Conservation (phyloP, 1,140 invertebrate species). For the Aphidius ervi region DNA sequence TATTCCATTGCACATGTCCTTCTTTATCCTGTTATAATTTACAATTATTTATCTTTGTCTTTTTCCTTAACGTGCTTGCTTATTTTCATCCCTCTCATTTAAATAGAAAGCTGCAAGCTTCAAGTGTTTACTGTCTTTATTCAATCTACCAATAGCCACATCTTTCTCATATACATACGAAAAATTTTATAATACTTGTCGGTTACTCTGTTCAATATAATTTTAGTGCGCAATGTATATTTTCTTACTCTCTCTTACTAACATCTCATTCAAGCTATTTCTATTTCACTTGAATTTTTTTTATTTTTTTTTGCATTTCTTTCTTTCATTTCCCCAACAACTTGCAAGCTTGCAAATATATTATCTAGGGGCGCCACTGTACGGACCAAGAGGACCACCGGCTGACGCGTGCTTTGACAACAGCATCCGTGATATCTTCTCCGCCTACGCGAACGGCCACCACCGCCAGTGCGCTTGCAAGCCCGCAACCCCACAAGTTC, state of each 20-base stretch:
- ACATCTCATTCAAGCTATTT: constrained; percentile 5
- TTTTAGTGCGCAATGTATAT: neutral
- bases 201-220: neutral
- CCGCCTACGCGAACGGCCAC: constrained; percentile 47
- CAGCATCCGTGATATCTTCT: constrained; percentile 51
- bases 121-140: constrained; percentile 15
- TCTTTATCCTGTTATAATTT: neutral
- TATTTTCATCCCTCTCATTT: neutral
- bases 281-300: constrained; percentile 20
- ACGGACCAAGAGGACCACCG: constrained; percentile 40
- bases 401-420: constrained; percentile 45
- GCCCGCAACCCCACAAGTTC: constrained; percentile 55
- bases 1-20: neutral
- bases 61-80: constrained; percentile 8
- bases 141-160: constrained; percentile 1
- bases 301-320: constrained; percentile 16
- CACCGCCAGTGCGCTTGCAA: constrained; percentile 53
- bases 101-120: constrained; percentile 16
- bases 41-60: neutral
- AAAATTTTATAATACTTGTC: too few species aligned
- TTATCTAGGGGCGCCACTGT: constrained; percentile 47
- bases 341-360: constrained; percentile 38
- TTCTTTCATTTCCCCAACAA: constrained; percentile 12
- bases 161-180: neutral
- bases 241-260: constrained; percentile 5